Evolutionary conservation across 2,888 invertebrate genomes (phyloP), one percentile per base, ranked within the genome.

Genomic region (Drosophila aldrichi): DNA sequence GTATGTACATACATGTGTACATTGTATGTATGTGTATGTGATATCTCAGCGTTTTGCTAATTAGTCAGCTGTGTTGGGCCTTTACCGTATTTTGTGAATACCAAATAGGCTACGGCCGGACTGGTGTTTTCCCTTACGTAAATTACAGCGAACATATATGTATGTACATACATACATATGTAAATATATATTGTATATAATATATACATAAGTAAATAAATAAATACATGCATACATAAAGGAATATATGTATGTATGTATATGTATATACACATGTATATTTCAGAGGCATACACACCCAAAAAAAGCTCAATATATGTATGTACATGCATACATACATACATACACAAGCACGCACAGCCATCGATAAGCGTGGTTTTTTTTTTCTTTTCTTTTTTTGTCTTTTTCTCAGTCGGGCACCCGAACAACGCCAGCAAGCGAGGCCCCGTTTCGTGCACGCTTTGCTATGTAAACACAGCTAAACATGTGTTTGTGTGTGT

Each of bases 391-490:
- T 29, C 8, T 22, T 36, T 46, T 48, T 58, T 36, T 36, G 38
- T 58, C 29, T 58, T 58, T 29, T 43, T 59, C 56, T 72, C 44
- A 64, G 59, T 79, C 57, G 79, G 51, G 54, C 54, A 36, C 57
- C 66, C 82, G 82, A 82, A 59, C 68, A 43, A 46, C 69, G 59
- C 52, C 56, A 70, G 64, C 56, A 55, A 70, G 58, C 34, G 56
- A 81, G 83, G 83, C 83, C 83, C 83, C 83, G 83, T 75, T 89
- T 87, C 88, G 76, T 78, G 67, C 59, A 69, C 72, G 79, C 82
- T 87, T 81, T 89, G 85, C 82, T 89, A 81, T 83, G 76, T 89
- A 87, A 89, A 78, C 89, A 80, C 40, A 62, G 63, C 81, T 73
- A 81, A 84, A 57, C 79, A 73, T 75, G 56, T 70, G 49, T 62